A percentile compares a stretch with the other conserved stretches of the same genome.
phyloP scores from a whole-genome alignment of 92 coral and sea anemone species.

The Actinostola sp. region DNA sequence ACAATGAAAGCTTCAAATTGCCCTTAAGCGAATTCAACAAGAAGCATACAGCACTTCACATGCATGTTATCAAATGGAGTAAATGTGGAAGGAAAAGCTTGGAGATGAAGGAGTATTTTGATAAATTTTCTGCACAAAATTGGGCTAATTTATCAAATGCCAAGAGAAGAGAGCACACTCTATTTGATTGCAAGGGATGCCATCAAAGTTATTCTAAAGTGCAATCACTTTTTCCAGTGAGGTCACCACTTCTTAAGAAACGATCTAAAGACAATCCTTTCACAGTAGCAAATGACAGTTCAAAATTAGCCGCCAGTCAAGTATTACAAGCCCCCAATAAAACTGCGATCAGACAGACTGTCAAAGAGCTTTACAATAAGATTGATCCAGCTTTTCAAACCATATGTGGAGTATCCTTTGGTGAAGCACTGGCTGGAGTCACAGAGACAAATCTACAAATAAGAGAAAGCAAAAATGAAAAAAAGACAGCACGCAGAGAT shows the following conservation, averaged over 20 bases:
- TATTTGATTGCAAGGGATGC: slow-evolving; percentile 54
- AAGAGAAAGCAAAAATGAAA: slow-evolving; percentile 21
- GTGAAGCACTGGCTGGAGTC: slow-evolving; percentile 15
- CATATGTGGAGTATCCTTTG: slow-evolving; percentile 20
- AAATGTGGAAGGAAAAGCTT: slow-evolving; percentile 7
- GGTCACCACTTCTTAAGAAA: slow-evolving; percentile 21
- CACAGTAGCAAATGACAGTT: slow-evolving; percentile 9
- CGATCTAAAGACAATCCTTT: slow-evolving; percentile 35
- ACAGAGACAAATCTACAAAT: slow-evolving; percentile 14
- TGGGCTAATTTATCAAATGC: slow-evolving; percentile 29
- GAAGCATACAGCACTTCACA: slow-evolving; percentile 9
- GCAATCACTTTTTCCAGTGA: slow-evolving; percentile 40
- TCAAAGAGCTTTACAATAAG: slow-evolving; percentile 1
- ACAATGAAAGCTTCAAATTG: slow-evolving; percentile 12
- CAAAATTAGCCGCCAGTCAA: neutral
- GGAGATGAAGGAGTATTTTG: slow-evolving; percentile 23
- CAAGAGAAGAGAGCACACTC: slow-evolving; percentile 48
- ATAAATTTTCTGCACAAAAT: slow-evolving; percentile 21
- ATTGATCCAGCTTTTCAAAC: slow-evolving; percentile 5
- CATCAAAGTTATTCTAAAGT: slow-evolving; percentile 18
- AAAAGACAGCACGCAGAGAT: slow-evolving; percentile 15
- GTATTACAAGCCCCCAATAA: neutral
- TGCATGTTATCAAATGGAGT: slow-evolving; percentile 24
- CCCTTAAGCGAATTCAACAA: slow-evolving; percentile 12
- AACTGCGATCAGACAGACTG: slow-evolving; percentile 11